These are phyloP conservation scores for Sebastiscus albofasciatus DNA, from an alignment of 2,797 vertebrate genomes.

Conservation along the genomic window DNA sequence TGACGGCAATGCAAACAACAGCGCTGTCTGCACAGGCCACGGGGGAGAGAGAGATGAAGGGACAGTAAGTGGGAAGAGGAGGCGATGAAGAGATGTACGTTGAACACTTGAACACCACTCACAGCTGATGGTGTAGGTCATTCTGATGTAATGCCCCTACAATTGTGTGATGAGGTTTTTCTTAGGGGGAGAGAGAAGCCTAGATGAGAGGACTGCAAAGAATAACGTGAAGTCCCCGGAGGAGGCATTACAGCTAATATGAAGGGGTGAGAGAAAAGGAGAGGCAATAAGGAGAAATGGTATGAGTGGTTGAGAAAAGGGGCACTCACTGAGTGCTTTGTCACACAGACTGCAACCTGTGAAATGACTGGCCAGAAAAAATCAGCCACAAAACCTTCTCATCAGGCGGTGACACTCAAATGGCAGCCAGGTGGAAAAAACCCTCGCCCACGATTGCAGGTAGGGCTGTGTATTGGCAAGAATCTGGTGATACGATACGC, in stretches of 20 bases:
- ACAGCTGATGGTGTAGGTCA: conserved; percentile 21
- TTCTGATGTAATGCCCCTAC: conserved; percentile 1
- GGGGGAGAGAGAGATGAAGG: conserved; percentile 3
- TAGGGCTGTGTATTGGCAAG: background rate
- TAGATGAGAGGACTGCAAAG: background rate
- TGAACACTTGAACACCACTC: conserved; percentile 23
- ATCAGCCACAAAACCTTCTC: background rate
- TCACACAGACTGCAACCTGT: conserved; percentile 2
- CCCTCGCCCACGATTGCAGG: background rate
- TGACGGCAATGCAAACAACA: conserved; percentile 52
- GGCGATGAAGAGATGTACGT: conserved; percentile 14
- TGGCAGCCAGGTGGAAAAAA: background rate
- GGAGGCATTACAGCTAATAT: background rate
- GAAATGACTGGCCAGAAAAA: conserved; percentile 12
- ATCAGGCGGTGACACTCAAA: conserved; percentile 17
- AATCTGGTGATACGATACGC: too few species aligned
- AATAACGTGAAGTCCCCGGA: conserved; percentile 1
- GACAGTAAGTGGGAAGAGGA: background rate
- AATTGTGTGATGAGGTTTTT: background rate
- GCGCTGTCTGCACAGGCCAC: conserved; percentile 15
- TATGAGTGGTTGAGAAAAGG: conserved; percentile 3
- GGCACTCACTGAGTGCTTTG: conserved; percentile 10
- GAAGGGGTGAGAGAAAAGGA: background rate
- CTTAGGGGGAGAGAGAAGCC: background rate
- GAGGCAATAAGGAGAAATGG: background rate